Evolutionary conservation across 2,888 invertebrate genomes (phyloP).

Genomic region (Conops quadrifasciatus): DNA sequence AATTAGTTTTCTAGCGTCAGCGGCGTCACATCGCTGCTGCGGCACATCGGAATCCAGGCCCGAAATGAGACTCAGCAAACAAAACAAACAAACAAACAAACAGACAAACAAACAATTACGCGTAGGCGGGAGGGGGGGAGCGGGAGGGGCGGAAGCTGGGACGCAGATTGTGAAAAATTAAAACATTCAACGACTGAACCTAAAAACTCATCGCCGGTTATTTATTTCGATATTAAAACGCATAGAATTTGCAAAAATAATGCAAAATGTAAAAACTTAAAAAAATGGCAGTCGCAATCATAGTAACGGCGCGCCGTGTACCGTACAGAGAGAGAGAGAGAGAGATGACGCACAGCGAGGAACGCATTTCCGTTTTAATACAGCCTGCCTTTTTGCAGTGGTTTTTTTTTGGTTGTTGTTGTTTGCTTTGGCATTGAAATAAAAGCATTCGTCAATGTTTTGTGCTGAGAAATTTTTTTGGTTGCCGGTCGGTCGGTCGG

Average conservation of each 20-base stretch:
- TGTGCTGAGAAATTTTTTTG: not conserved
- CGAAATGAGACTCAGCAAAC: no score
- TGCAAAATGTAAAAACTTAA: slow-evolving; percentile 8
- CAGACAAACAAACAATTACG: slow-evolving; percentile 5
- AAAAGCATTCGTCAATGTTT: slow-evolving; percentile 3
- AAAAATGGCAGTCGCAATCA: not conserved
- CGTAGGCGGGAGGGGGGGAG: not conserved
- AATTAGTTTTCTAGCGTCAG: slow-evolving; percentile 48
- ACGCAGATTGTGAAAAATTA: not conserved
- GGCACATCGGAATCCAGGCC: not conserved
- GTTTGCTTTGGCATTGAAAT: slow-evolving; percentile 30
- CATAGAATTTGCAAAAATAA: slow-evolving; percentile 10
- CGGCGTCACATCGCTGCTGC: slow-evolving; percentile 37
- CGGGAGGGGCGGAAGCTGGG: not conserved
- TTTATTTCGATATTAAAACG: slow-evolving; percentile 5
- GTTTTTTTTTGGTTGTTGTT: slow-evolving; percentile 22
- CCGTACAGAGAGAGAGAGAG: no score
- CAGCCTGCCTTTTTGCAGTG: slow-evolving; percentile 4
- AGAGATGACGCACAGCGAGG: no score
- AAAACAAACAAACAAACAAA: slow-evolving; percentile 32
- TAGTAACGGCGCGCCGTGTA: no score
- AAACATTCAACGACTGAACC: slow-evolving; percentile 1
- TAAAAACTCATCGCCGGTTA: not conserved
- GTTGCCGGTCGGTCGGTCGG: not conserved
- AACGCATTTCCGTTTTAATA: no score